Percentiles rank a stretch among this genome's conserved stretches.
These are phyloP conservation scores for Phaetusa simplex DNA, from an alignment of 2,113 vertebrate species.

Conservation along the genomic window DNA sequence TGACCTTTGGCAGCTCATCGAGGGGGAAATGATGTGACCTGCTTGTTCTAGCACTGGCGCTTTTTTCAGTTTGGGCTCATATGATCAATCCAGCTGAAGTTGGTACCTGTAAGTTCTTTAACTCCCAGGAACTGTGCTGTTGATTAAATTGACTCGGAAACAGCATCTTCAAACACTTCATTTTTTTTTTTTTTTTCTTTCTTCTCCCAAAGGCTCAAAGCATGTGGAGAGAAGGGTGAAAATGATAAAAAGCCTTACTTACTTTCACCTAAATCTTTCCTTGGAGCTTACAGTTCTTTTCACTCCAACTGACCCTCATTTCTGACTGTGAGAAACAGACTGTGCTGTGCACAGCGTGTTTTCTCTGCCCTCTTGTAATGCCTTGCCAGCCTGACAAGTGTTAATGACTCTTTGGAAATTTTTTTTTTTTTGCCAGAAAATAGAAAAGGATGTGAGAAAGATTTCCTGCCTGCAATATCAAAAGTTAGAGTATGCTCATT, in stretches of 20 bases:
- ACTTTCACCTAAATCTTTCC: not conserved
- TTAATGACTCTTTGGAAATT: not conserved
- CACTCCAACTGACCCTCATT: not conserved
- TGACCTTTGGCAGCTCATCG: not conserved
- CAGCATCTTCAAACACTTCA: not conserved
- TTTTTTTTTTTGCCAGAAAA: not conserved
- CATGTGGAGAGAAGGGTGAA: not conserved
- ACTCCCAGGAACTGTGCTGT: not conserved
- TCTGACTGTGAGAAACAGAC: not conserved
- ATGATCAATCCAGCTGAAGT: not conserved
- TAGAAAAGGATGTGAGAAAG: not conserved
- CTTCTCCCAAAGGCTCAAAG: not conserved
- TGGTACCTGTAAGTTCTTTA: not conserved
- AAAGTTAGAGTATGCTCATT: not conserved
- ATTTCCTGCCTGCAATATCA: not conserved
- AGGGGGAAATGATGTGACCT: not conserved
- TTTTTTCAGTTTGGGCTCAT: not conserved
- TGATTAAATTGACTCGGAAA: conserved; percentile 25
- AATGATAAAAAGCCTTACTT: not conserved
- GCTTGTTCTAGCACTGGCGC: not conserved
- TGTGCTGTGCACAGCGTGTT: not conserved
- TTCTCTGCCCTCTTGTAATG: not conserved
- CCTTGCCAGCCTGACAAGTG: not conserved
- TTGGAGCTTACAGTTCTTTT: not conserved
- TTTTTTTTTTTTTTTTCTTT: not conserved